These are phyloP conservation scores for Isaurus tuberculatus DNA, from an alignment of 92 coral and sea anemone genomes.

Conservation along the genomic window DNA sequence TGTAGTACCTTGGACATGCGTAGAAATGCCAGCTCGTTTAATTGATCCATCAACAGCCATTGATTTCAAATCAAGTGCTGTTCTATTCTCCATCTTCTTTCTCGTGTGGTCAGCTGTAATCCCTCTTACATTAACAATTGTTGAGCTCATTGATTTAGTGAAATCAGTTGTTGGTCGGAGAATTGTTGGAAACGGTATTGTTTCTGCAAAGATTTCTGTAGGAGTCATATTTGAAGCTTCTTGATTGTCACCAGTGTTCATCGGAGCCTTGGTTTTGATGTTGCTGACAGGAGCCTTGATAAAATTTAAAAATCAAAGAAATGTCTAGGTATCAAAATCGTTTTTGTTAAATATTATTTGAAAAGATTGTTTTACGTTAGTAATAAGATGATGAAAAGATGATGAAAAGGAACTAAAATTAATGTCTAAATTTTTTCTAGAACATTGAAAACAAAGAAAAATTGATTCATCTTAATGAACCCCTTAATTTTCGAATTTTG, in stretches of 20 bases:
- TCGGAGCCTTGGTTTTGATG: not conserved
- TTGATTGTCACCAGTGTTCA: not conserved
- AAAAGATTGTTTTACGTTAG: too few relatives aligned
- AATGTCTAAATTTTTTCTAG: too few relatives aligned
- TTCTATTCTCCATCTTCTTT: not conserved
- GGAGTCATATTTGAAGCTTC: not conserved
- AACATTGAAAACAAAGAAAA: too few relatives aligned
- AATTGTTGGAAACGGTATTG: not conserved
- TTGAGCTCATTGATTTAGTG: not conserved
- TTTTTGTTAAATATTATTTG: not conserved
- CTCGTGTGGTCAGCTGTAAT: not conserved
- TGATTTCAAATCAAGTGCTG: conserved; percentile 6
- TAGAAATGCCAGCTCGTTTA: not conserved
- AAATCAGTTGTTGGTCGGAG: too few relatives aligned
- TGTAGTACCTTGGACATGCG: conserved; percentile 13
- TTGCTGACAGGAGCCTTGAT: not conserved
- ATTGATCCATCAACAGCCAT: not conserved
- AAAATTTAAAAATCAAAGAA: too few relatives aligned
- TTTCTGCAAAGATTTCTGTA: not conserved
- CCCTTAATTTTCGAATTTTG: too few relatives aligned
- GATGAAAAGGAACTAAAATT: too few relatives aligned
- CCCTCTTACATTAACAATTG: not conserved
- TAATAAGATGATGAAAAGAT: too few relatives aligned
- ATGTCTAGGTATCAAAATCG: not conserved
- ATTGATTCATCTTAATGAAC: too few relatives aligned